Evolutionary conservation across 2,113 vertebrate genomes (phyloP).

Genomic region (Sapayoa aenigma): DNA sequence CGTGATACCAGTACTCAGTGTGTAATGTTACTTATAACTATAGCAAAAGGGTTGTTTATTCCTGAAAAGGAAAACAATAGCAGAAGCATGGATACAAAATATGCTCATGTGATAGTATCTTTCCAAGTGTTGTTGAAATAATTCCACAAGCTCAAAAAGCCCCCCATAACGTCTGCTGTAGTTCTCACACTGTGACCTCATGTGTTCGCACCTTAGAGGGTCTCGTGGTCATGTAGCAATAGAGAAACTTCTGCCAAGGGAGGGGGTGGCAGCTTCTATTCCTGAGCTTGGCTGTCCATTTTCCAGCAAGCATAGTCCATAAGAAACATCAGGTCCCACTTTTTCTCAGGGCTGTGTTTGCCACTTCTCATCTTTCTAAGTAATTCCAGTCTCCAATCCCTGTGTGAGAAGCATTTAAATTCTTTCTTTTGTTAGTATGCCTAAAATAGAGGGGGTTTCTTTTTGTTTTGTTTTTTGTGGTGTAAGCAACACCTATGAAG

Average conservation of each 20-base stretch:
- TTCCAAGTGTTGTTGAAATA: not conserved
- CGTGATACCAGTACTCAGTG: not conserved
- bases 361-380: not conserved
- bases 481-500: not conserved
- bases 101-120: not conserved
- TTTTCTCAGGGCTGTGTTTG: not conserved
- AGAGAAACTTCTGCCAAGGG: not conserved
- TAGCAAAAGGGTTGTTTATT: not conserved
- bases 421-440: not conserved
- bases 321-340: not conserved
- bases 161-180: not conserved
- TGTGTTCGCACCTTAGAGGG: not conserved
- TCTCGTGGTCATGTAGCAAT: not conserved
- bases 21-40: not conserved
- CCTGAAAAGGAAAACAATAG: not conserved
- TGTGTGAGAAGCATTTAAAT: not conserved
- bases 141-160: not conserved
- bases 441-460: not conserved
- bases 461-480: not conserved
- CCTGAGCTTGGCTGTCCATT: not conserved
- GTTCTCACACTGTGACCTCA: not conserved
- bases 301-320: not conserved
- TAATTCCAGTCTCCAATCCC: not conserved
- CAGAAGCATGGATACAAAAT: not conserved
- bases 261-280: not conserved